phyloP scores from a whole-genome alignment of 2,113 vertebrate genomes.

The Anarhynchus alexandrinus region DNA sequence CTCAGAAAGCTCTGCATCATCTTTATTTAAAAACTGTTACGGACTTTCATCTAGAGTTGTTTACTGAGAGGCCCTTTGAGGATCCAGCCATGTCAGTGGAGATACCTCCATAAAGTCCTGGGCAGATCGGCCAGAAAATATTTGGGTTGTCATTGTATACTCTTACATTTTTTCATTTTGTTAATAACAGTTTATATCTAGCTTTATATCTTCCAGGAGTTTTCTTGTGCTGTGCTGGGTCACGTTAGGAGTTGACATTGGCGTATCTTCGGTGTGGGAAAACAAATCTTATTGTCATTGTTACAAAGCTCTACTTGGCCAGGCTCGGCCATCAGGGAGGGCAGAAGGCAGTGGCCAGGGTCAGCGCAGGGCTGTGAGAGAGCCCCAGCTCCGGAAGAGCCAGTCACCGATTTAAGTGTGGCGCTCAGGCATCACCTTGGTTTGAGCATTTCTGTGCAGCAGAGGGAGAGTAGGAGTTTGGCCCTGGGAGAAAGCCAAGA shows the following conservation, averaged over 20 bases:
- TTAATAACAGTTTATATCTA: neutral
- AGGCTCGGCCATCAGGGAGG: neutral
- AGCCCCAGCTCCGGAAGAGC: neutral
- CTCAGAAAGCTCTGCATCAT: neutral
- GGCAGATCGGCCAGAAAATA: neutral
- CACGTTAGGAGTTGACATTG: neutral
- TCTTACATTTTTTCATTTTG: neutral
- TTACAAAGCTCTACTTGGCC: neutral
- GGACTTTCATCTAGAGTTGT: neutral
- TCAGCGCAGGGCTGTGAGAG: neutral
- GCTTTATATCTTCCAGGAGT: neutral
- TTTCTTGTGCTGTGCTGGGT: neutral
- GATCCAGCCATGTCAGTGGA: neutral
- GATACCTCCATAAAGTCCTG: neutral
- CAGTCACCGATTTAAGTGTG: accelerated
- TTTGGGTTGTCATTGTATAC: neutral
- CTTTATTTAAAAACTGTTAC: neutral
- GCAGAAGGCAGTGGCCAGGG: neutral
- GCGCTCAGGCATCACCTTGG: neutral
- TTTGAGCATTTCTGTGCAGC: neutral
- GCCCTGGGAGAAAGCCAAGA: conserved; percentile 24
- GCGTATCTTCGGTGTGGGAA: neutral
- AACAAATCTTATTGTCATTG: neutral
- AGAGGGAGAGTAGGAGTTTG: neutral
- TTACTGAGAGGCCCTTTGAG: neutral